Base-by-base conservation (phyloP, 2,113 vertebrate genomes). In the Cyphomyrus plagiostoma region DNA sequence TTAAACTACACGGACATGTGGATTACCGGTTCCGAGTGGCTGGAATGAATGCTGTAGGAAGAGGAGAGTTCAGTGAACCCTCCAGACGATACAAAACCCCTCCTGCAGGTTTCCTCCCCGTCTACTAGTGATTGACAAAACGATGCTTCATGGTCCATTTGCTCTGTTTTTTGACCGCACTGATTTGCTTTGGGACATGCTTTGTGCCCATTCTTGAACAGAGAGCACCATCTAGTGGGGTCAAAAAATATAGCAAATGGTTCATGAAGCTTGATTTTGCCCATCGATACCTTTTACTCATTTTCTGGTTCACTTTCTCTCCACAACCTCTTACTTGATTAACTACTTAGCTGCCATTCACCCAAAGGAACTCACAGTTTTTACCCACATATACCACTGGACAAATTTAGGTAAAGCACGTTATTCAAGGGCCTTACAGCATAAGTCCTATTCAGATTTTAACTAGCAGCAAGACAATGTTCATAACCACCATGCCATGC, bases 11-110 rank as follows among this genome's bases (percentile, higher is more conserved):
- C 39, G 97, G 98, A 0, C 96, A 97, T 0, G 91, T 96, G 13
- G 96, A 96, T 90, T 99, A 99, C 89, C 95, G 96, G 87, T 99
- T 99, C 91, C 94, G 97, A 0, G 96, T 99, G 39, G 89, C 92
- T 0, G 97, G 95, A 0, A 87, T 97, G 10, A 99, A 98, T 0
- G 91, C 90, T 0, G 96, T 99, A 0, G 98, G 98, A 39, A 95
- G 92, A 90, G 97, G 98, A 83, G 93, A 46, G 3, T 93, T 97
- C 0, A 99, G 98, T 50, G 89, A 91, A 86, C 93, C 96, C 0
- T 97, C 97, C 0, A 95, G 96, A 90, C 96, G 95, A 91, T 97
- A 97, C 21, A 96, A 96, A 0, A 98, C 98, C 0, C 96, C 95
- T 3, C 93, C 98, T 0, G 93, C 96, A 95, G 98, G 98, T 99